Conservation (phyloP, 2,113 vertebrate genomes). For the Zapornia atra region DNA sequence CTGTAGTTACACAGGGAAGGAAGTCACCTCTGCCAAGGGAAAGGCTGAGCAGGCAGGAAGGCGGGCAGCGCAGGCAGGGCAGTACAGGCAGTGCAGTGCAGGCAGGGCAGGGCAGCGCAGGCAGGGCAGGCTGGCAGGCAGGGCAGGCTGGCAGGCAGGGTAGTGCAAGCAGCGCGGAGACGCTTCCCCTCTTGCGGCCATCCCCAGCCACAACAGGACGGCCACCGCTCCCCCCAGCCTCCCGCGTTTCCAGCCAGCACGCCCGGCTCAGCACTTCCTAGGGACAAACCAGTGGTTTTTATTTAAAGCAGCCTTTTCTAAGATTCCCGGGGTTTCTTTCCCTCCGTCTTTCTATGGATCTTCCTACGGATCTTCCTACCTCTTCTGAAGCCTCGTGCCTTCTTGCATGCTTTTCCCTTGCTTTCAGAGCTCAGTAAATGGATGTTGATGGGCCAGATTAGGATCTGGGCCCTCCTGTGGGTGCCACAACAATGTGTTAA, state of each 20-base stretch:
- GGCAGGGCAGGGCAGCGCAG: too few species aligned
- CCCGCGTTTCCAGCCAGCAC: not conserved
- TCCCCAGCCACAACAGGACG: not conserved
- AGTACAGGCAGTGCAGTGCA: too few species aligned
- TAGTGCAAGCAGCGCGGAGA: not conserved
- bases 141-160: not conserved
- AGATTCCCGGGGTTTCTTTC: not conserved
- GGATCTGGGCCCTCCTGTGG: not conserved
- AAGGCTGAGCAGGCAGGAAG: not conserved
- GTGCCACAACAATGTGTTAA: not conserved
- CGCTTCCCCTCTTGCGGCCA: slow-evolving; percentile 63
- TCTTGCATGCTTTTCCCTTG: not conserved
- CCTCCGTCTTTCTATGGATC: accelerated
- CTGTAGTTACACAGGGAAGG: not conserved
- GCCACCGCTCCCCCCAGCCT: not conserved
- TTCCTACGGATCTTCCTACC: not conserved
- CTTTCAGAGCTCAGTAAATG: not conserved
- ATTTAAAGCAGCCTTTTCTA: not conserved
- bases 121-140: too few species aligned
- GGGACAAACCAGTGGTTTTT: not conserved
- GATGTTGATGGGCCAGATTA: not conserved
- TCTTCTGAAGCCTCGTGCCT: not conserved
- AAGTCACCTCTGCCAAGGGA: accelerated
- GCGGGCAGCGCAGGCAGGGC: not conserved
- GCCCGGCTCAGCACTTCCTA: too few species aligned